A percentile compares a stretch with the other conserved stretches of the same genome.
Evolutionary conservation across 2,113 vertebrate genomes (phyloP).

Genomic region (Bubo bubo): DNA sequence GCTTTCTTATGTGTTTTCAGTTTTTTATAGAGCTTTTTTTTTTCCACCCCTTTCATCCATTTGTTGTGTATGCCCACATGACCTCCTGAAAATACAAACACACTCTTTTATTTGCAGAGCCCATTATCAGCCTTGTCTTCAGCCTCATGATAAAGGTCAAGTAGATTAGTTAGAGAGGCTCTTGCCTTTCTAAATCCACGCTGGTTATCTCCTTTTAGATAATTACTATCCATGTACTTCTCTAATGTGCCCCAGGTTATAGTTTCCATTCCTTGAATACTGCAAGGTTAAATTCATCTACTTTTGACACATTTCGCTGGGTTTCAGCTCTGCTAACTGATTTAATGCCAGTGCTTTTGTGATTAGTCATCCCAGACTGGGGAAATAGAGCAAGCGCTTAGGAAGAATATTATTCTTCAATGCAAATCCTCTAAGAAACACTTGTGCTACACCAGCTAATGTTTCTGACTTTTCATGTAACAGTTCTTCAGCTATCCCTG

Average conservation of each 20-base stretch:
- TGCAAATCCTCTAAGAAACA: constrained; percentile 3
- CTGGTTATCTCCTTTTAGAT: constrained; percentile 52
- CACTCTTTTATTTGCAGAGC: constrained; percentile 12
- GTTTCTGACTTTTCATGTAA: neutral
- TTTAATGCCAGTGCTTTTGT: constrained; percentile 17
- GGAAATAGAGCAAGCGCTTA: neutral
- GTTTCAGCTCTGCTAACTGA: neutral
- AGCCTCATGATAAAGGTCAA: constrained; percentile 53
- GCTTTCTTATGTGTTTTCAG: neutral
- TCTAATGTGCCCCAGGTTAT: constrained; percentile 9
- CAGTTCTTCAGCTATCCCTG: neutral
- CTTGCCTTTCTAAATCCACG: constrained; percentile 37
- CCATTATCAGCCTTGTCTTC: constrained; percentile 33
- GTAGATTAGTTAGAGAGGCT: constrained; percentile 48
- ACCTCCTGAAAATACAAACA: constrained; percentile 49
- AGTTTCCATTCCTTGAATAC: constrained; percentile 33
- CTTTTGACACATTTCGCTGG: neutral
- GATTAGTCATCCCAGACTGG: neutral
- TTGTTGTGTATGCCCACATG: constrained; percentile 27
- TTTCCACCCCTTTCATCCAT: constrained; percentile 9
- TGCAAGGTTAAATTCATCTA: constrained; percentile 26
- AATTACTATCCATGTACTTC: constrained; percentile 44
- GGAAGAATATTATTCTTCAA: neutral
- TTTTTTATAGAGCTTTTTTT: constrained; percentile 11
- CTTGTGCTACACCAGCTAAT: neutral